These are phyloP conservation scores for Idaea dimidiata DNA, from an alignment of 2,888 invertebrate species.

Conservation along the genomic window DNA sequence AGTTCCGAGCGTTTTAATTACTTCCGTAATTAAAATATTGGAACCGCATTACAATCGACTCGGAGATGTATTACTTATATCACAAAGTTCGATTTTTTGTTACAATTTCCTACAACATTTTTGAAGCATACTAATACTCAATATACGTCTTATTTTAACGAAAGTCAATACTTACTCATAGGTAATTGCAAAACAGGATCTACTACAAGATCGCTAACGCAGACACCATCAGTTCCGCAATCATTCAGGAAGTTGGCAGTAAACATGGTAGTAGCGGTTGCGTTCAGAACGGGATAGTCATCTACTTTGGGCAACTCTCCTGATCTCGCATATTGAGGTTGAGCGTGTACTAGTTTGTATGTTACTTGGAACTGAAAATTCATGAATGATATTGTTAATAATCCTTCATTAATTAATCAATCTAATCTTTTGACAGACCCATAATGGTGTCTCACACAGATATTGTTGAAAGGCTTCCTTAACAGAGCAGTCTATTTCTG, in stretches of 20 bases:
- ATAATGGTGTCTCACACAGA: too few relatives aligned
- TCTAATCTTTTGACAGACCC: neutral
- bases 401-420: neutral
- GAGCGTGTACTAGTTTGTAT: constrained; percentile 88
- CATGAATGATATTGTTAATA: constrained; percentile 7
- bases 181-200: constrained; percentile 82
- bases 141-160: too few relatives aligned
- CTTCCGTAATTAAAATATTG: too few relatives aligned
- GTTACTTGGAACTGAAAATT: constrained; percentile 86
- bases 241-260: constrained; percentile 94
- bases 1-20: neutral
- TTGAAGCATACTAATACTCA: too few relatives aligned
- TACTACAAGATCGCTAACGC: constrained; percentile 90
- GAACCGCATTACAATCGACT: too few relatives aligned
- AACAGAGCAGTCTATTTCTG: neutral
- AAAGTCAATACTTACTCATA: constrained; percentile 59
- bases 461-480: neutral
- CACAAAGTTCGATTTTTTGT: too few relatives aligned
- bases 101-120: too few relatives aligned
- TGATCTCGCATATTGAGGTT: constrained; percentile 76
- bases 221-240: constrained; percentile 93
- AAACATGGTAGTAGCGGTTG: constrained; percentile 90
- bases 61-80: too few relatives aligned
- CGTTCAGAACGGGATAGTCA: constrained; percentile 93
- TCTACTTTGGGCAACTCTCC: constrained; percentile 86